A percentile compares a stretch with the other conserved stretches of the same genome.
These are phyloP conservation scores for Dryomyza anilis DNA, from an alignment of 2,888 invertebrate genomes.

Conservation along the genomic window DNA sequence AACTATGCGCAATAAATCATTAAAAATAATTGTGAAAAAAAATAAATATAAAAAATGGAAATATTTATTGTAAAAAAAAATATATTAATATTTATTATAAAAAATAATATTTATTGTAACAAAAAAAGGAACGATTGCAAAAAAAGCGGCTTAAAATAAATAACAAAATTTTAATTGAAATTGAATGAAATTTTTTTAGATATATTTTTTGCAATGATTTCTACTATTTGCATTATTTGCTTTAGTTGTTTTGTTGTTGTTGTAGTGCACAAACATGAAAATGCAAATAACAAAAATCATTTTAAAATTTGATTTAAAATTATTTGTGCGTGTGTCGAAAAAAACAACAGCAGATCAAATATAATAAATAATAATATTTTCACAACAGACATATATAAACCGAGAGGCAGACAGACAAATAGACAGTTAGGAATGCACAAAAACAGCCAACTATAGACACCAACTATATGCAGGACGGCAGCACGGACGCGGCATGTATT, in stretches of 20 bases:
- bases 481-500: background rate
- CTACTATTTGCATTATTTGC: background rate
- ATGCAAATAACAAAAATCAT: conserved; percentile 11
- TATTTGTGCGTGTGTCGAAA: conserved; percentile 1
- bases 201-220: conserved; percentile 1
- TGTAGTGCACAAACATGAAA: conserved; percentile 7
- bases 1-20: too few relatives aligned
- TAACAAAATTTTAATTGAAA: background rate
- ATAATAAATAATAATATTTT: background rate
- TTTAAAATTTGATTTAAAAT: conserved; percentile 11
- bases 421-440: background rate
- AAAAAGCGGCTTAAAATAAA: background rate
- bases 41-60: background rate
- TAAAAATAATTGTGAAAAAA: too few relatives aligned
- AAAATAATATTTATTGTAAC: background rate
- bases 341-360: background rate
- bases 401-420: background rate
- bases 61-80: background rate
- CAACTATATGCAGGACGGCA: background rate
- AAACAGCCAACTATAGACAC: background rate
- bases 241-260: conserved; percentile 2
- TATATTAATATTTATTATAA: background rate
- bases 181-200: background rate
- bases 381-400: background rate
- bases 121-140: background rate